A percentile compares a stretch with the other conserved stretches of the same genome.
Conservation (phyloP, 1,140 invertebrate genomes). For the Diuraphis noxia region DNA sequence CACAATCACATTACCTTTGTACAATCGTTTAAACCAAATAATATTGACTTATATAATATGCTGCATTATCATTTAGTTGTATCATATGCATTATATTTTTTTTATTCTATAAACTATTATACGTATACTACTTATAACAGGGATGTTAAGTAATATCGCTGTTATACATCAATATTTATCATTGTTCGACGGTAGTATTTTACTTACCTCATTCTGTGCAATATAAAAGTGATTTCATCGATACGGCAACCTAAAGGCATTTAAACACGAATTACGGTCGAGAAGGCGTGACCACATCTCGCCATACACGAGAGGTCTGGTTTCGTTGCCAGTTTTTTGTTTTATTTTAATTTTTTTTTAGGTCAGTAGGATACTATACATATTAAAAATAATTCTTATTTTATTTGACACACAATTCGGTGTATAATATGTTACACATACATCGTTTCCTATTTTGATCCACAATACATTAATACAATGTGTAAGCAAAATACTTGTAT, state of each 20-base stretch:
- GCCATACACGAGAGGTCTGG: constrained; percentile 14
- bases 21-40: neutral
- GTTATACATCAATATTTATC: neutral
- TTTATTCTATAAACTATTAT: neutral
- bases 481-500: neutral
- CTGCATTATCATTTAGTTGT: neutral
- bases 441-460: neutral
- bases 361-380: constrained; percentile 41
- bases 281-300: constrained; percentile 42
- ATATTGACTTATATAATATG: neutral
- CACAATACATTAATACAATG: neutral
- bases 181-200: neutral
- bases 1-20: neutral
- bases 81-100: neutral
- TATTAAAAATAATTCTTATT: constrained; percentile 7
- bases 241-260: constrained; percentile 17
- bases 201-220: neutral
- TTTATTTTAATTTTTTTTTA: constrained; percentile 39
- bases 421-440: neutral
- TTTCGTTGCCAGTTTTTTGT: constrained; percentile 20
- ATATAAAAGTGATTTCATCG: constrained; percentile 15
- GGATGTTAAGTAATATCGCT: neutral
- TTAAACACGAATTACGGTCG: constrained; percentile 2
- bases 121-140: neutral
- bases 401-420: neutral